Conservation (phyloP, 2,888 invertebrate genomes). For the Plagiodera versicolora region DNA sequence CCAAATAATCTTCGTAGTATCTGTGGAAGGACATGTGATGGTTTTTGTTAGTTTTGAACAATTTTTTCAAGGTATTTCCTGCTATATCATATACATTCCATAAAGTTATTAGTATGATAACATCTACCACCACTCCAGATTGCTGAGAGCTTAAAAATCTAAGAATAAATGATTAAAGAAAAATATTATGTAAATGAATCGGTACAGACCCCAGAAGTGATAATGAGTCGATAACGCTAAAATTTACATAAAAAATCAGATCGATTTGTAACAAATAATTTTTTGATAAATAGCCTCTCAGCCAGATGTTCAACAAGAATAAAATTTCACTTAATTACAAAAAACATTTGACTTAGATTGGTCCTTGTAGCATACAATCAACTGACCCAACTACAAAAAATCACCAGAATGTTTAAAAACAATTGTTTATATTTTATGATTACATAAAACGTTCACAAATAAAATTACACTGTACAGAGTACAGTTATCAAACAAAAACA, state of each 20-base stretch:
- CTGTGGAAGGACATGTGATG: neutral
- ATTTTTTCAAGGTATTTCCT: slow-evolving; percentile 8
- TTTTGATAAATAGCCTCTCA: slow-evolving; percentile 16
- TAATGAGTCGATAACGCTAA: slow-evolving; percentile 34
- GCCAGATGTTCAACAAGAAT: slow-evolving; percentile 21
- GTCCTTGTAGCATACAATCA: slow-evolving; percentile 18
- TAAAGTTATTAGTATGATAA: neutral
- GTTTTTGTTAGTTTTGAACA: neutral
- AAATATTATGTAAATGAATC: slow-evolving; percentile 20
- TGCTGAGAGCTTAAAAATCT: too few species aligned
- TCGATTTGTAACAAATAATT: slow-evolving; percentile 24
- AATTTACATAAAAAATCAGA: slow-evolving; percentile 28
- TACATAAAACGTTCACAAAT: slow-evolving; percentile 20
- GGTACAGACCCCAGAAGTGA: slow-evolving; percentile 40
- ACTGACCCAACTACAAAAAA: slow-evolving; percentile 13
- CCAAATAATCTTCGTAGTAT: neutral
- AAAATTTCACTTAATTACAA: slow-evolving; percentile 16
- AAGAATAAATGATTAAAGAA: slow-evolving; percentile 15
- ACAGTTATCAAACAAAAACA: slow-evolving; percentile 27
- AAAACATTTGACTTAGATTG: slow-evolving; percentile 20
- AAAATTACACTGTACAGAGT: slow-evolving; percentile 30
- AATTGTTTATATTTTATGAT: slow-evolving; percentile 19
- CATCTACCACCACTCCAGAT: slow-evolving; percentile 13
- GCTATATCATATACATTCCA: slow-evolving; percentile 8
- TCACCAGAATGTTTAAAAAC: slow-evolving; percentile 16